Evolutionary conservation across 2,888 invertebrate genomes (phyloP), one percentile per base, ranked within the genome.

Genomic region (Spodoptera picta): DNA sequence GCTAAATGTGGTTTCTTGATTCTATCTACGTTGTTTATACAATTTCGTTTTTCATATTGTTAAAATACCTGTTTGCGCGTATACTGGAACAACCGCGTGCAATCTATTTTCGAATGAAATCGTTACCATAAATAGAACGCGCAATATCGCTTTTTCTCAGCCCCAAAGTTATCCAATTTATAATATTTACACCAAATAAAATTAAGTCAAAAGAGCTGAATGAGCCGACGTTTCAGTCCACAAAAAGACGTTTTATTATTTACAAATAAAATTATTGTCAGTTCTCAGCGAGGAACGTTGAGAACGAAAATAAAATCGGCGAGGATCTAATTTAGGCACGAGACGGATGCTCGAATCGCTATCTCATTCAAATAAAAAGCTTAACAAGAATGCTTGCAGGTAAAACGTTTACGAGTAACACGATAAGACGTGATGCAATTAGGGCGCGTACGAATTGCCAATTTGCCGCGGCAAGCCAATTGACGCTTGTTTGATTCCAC

Each of bases 381-480:
- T 75, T 65, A 65, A 62, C 73, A 76, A 79, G 72, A 65, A 63
- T 61, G 75, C 75, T 70, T 41, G 76, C 71, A 72, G 72, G 76
- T 75, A 54, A 55, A 65, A 49, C 72, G 74, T 49, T 65, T 65
- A 64, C 54, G 66, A 51, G 71, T 59, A 71, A 75, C 75, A 64
- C 65, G 70, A 71, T 75, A 72, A 83, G 82, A 78, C 79, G 69
- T 75, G 67, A 57, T 75, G 83, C 83, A 84, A 85, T 85, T 86
- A 84, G 79, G 79, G 67, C 70, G 78, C 80, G 65, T 76, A 84
- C 83, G 85, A 86, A 90, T 90, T 90, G 90, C 69, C 90, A 90
- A 90, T 90, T 87, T 89, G 80, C 72, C 71, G 77, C 79, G 77
- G 77, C 84, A 82, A 80, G 87, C 87, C 88, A 87, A 86, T 88